phyloP scores from a whole-genome alignment of 2,113 vertebrate genomes.

The Saccopteryx bilineata region DNA sequence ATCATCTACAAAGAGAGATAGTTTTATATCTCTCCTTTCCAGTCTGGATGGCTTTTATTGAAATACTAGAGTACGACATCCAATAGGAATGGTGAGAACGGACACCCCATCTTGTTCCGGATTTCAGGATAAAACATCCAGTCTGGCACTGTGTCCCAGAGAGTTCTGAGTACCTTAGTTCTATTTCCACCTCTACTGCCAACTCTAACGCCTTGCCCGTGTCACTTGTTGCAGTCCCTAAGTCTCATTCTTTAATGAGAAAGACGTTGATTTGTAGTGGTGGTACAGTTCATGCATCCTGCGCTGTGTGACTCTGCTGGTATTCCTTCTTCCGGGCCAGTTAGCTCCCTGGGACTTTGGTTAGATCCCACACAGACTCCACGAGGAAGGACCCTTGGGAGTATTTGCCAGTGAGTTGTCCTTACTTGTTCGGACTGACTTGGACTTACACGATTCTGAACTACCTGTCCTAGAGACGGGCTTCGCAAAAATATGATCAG shows the following conservation, averaged over 20 bases:
- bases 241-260: neutral
- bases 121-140: too few relatives aligned
- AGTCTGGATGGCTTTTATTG: neutral
- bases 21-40: neutral
- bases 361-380: neutral
- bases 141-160: neutral
- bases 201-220: neutral
- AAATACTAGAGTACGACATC: neutral
- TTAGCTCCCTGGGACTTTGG: neutral
- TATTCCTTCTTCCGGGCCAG: neutral
- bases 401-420: neutral
- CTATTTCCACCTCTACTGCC: neutral
- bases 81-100: neutral
- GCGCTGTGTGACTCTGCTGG: fast-evolving
- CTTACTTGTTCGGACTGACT: neutral
- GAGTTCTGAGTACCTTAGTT: neutral
- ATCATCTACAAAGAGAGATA: neutral
- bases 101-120: neutral
- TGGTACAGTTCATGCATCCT: neutral
- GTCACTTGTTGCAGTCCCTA: neutral
- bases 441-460: neutral
- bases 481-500: neutral
- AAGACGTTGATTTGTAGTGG: neutral
- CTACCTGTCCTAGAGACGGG: neutral
- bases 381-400: neutral